Conservation (phyloP, 1,140 invertebrate species). For the Leguminivora glycinivorella region DNA sequence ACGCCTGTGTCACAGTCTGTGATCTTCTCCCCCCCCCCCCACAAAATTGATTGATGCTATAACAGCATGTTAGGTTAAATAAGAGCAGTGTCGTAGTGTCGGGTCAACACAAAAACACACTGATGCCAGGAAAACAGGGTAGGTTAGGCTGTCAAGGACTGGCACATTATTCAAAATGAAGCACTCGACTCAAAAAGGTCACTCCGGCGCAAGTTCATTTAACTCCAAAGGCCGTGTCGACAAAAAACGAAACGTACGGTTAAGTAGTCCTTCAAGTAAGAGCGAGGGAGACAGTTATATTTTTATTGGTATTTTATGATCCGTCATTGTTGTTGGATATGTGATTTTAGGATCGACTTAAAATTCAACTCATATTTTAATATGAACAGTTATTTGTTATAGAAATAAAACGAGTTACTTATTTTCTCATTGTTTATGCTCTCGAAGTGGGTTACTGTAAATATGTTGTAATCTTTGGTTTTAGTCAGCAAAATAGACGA, state of each 20-base stretch:
- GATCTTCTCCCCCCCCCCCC: too few relatives aligned
- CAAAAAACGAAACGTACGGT: constrained; percentile 14
- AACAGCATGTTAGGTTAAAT: too few relatives aligned
- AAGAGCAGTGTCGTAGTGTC: too few relatives aligned
- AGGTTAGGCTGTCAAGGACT: background rate
- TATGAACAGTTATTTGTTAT: background rate
- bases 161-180: background rate
- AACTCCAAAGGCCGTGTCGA: constrained; percentile 12
- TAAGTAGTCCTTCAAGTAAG: constrained; percentile 4
- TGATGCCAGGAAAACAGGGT: too few relatives aligned
- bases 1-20: too few relatives aligned
- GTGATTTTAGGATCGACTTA: background rate
- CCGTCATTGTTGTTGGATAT: constrained; percentile 9
- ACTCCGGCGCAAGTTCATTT: constrained; percentile 12
- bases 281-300: background rate
- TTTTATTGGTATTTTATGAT: constrained; percentile 2
- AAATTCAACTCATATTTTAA: background rate
- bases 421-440: too few relatives aligned
- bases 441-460: too few relatives aligned
- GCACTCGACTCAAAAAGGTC: constrained; percentile 1
- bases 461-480: too few relatives aligned
- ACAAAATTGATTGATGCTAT: too few relatives aligned
- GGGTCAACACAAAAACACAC: too few relatives aligned
- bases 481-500: too few relatives aligned
- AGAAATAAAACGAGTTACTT: too few relatives aligned